Evolutionary conservation across 1,140 invertebrate genomes (phyloP), one percentile per base, ranked within the genome.

Genomic region (Xylocopa sonorina): DNA sequence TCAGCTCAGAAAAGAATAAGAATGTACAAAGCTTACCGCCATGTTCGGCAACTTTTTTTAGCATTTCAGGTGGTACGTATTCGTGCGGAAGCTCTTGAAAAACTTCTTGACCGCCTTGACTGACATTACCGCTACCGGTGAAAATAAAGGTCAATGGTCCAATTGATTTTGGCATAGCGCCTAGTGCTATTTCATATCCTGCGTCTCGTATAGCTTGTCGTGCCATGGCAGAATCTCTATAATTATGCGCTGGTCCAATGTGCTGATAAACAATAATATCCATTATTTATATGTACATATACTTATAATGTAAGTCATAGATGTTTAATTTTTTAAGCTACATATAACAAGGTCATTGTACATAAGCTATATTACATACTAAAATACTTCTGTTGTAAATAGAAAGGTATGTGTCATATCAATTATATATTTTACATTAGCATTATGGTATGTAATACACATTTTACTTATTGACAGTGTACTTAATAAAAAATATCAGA

Each of bases 121-220:
- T 97, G 0, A 97, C 96, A 88, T 97, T 97, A 50, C 96, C 96
- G 18, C 97, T 97, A 6, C 99, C 99, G 12, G 99, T 99, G 89
- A 99, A 99, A 1, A 99, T 97, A 93, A 99, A 99, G 0, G 98
- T 99, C 3, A 99, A 92, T 0, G 99, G 99, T 0, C 99, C 99
- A 69, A 99, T 96, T 0, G 99, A 99, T 90, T 98, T 98, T 18
- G 99, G 99, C 98, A 99, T 98, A 93, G 98, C 96, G 21, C 98
- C 98, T 46, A 99, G 92, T 0, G 99, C 96, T 53, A 99, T 99
- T 93, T 99, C 99, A 90, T 99, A 99, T 0, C 99, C 99, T 48
- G 98, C 98, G 92, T 99, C 99, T 62, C 99, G 93, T 18, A 99
- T 97, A 0, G 98, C 98, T 93, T 99, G 99, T 38, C 97, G 94